Conservation (phyloP, 2,888 invertebrate genomes). For the Perdita meconis region DNA sequence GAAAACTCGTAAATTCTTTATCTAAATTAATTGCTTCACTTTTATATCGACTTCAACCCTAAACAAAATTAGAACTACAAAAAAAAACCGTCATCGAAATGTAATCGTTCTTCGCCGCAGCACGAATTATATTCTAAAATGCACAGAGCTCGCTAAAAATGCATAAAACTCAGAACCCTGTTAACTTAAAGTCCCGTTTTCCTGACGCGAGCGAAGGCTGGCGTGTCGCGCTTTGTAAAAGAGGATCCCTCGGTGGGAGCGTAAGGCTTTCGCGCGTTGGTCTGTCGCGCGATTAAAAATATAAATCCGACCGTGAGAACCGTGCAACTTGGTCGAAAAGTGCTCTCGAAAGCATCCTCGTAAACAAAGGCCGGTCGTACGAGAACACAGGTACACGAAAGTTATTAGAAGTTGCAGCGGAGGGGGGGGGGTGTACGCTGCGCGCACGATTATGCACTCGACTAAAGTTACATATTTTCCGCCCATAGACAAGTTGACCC, state of each 20-base stretch:
- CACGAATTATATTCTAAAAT: too few relatives aligned
- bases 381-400: slow-evolving; percentile 10
- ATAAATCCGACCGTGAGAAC: slow-evolving; percentile 19
- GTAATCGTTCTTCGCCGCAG: too few relatives aligned
- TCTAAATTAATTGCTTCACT: too few relatives aligned
- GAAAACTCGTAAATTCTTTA: too few relatives aligned
- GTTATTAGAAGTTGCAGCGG: slow-evolving; percentile 23
- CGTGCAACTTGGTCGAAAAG: slow-evolving; percentile 14
- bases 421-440: not conserved
- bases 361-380: not conserved
- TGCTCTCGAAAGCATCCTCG: not conserved
- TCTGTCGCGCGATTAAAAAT: slow-evolving; percentile 39
- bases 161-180: not conserved
- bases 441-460: slow-evolving; percentile 20
- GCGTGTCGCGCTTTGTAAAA: slow-evolving; percentile 1
- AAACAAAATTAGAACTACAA: too few relatives aligned
- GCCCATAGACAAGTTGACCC: slow-evolving; percentile 23
- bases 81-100: too few relatives aligned
- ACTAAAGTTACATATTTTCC: slow-evolving; percentile 37
- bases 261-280: not conserved
- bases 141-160: not conserved
- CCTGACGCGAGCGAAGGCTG: not conserved
- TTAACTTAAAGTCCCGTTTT: not conserved
- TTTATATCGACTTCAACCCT: too few relatives aligned
- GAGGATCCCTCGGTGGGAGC: slow-evolving; percentile 4